These are phyloP conservation scores for Halocynthia aurantium DNA, from an alignment of 23 tunicate species.

Conservation along the genomic window DNA sequence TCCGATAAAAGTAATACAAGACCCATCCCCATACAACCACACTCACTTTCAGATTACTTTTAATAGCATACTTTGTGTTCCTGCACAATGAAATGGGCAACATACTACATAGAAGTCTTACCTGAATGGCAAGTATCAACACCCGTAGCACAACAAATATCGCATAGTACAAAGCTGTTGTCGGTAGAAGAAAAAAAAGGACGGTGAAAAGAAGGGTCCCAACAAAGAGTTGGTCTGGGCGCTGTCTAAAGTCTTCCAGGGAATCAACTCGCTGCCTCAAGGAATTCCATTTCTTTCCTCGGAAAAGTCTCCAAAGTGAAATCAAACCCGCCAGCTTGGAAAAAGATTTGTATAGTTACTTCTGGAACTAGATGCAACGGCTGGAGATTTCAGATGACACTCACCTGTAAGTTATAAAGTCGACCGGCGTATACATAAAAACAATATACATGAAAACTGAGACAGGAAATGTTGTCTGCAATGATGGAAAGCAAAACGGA, in stretches of 20 bases:
- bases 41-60: too few species aligned
- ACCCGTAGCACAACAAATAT: constrained; percentile 60
- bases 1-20: too few species aligned
- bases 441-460: constrained; percentile 76
- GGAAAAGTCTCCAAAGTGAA: constrained; percentile 77
- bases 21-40: too few species aligned
- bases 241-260: constrained; percentile 33
- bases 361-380: not conserved
- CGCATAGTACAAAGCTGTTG: constrained; percentile 74
- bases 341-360: not conserved
- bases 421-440: constrained; percentile 90
- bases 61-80: not conserved
- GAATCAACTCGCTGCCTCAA: constrained; percentile 74
- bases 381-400: not conserved
- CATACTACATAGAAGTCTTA: not conserved
- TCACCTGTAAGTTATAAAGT: constrained; percentile 72
- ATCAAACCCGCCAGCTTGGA: constrained; percentile 53
- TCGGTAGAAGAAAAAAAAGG: constrained; percentile 67
- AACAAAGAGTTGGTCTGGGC: constrained; percentile 50
- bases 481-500: constrained; percentile 46
- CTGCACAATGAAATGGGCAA: not conserved
- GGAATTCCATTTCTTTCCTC: constrained; percentile 85
- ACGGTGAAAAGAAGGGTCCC: constrained; percentile 80
- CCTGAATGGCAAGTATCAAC: constrained; percentile 44
- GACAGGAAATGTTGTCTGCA: constrained; percentile 46